phyloP scores from a whole-genome alignment of 2,113 vertebrate species.

The Actenoides hombroni region DNA sequence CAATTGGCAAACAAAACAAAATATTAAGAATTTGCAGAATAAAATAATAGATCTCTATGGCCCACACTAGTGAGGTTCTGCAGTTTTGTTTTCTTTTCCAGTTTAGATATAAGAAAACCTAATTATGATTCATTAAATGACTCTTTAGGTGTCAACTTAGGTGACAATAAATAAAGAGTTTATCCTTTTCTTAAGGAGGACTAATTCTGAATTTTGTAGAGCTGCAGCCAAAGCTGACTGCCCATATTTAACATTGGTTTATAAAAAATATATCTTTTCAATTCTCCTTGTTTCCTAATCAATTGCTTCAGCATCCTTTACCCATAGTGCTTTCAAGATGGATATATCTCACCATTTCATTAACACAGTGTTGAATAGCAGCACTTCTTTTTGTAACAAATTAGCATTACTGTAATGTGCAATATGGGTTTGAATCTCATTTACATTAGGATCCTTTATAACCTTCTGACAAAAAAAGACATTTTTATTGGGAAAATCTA shows the following conservation, averaged over 20 bases:
- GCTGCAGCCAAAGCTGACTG: background rate
- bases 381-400: background rate
- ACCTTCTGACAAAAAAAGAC: background rate
- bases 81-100: background rate
- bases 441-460: background rate
- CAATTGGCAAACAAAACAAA: background rate
- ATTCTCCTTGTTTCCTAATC: background rate
- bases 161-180: background rate
- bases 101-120: background rate
- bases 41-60: background rate
- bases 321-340: background rate
- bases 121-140: background rate
- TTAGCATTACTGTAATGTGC: background rate
- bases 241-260: background rate
- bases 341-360: background rate
- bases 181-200: background rate
- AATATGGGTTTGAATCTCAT: background rate
- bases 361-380: background rate
- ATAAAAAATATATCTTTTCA: background rate
- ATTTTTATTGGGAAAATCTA: background rate
- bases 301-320: background rate
- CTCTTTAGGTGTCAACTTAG: background rate
- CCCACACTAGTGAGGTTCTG: background rate
- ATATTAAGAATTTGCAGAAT: background rate
- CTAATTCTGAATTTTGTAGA: background rate